Conservation (phyloP, 2,113 vertebrate species). For the Paedocypris sp. region DNA sequence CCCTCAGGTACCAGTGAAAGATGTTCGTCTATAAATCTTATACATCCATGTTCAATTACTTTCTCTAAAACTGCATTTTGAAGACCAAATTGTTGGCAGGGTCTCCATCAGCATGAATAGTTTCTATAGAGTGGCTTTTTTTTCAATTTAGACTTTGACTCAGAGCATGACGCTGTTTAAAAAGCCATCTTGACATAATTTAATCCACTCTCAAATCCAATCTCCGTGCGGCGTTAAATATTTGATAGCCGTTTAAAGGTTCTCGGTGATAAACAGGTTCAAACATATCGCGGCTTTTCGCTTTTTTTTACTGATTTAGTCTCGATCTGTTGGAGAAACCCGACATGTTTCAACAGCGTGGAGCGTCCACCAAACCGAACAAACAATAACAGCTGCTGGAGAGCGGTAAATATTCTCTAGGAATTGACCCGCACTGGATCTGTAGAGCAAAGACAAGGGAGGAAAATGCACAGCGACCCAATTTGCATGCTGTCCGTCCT, state of each 20-base stretch:
- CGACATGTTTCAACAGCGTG: conserved; percentile 9
- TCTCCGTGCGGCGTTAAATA: not conserved
- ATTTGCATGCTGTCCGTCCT: not conserved
- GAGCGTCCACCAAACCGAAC: not conserved
- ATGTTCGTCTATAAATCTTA: not conserved
- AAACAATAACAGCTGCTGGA: not conserved
- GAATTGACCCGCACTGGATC: not conserved
- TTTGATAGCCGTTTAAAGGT: not conserved
- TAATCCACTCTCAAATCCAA: no score
- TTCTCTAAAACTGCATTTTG: not conserved
- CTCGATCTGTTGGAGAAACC: conserved; percentile 14
- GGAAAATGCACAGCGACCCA: conserved; percentile 2
- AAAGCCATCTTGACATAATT: no score
- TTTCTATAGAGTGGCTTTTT: no score
- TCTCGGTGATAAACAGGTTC: not conserved
- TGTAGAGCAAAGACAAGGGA: not conserved
- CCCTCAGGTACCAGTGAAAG: not conserved
- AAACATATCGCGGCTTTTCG: conserved; percentile 6
- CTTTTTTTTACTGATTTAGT: conserved; percentile 16
- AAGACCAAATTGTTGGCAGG: no score
- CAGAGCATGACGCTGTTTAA: no score
- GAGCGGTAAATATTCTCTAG: not conserved
- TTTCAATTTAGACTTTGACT: no score
- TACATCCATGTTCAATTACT: not conserved
- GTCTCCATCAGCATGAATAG: no score